These are phyloP conservation scores for Myotis lucifugus DNA, from an alignment of 2,113 vertebrate species.

Conservation along the genomic window DNA sequence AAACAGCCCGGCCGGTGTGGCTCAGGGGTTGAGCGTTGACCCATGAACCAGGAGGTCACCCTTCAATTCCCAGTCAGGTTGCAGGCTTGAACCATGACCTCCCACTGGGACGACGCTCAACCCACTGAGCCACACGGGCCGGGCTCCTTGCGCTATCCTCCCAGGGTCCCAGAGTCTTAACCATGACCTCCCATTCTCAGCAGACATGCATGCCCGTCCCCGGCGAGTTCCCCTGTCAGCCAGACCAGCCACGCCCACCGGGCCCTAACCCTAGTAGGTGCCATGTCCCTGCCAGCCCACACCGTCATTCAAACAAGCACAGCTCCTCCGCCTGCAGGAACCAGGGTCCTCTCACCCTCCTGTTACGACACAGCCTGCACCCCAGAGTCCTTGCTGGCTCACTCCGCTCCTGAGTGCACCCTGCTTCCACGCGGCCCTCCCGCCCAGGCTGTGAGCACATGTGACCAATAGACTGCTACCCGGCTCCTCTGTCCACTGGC, in stretches of 20 bases:
- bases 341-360: neutral
- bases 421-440: neutral
- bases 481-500: too few relatives aligned
- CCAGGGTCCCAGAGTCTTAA: neutral
- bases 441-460: neutral
- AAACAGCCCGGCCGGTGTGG: too few relatives aligned
- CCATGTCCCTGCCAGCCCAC: neutral
- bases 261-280: neutral
- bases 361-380: neutral
- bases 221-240: neutral
- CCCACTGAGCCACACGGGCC: neutral
- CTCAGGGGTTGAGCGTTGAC: too few relatives aligned
- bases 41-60: too few relatives aligned
- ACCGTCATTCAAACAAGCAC: neutral
- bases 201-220: neutral
- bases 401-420: neutral
- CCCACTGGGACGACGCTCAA: neutral
- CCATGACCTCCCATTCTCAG: neutral
- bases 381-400: neutral
- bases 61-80: too few relatives aligned
- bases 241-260: neutral
- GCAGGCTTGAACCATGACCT: too few relatives aligned
- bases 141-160: neutral
- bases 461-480: neutral
- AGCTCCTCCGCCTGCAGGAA: neutral